Percentiles rank a stretch among this genome's conserved stretches.
Evolutionary conservation across 2,797 vertebrate species (phyloP).

Genomic region (Zenarchopterus dispar): DNA sequence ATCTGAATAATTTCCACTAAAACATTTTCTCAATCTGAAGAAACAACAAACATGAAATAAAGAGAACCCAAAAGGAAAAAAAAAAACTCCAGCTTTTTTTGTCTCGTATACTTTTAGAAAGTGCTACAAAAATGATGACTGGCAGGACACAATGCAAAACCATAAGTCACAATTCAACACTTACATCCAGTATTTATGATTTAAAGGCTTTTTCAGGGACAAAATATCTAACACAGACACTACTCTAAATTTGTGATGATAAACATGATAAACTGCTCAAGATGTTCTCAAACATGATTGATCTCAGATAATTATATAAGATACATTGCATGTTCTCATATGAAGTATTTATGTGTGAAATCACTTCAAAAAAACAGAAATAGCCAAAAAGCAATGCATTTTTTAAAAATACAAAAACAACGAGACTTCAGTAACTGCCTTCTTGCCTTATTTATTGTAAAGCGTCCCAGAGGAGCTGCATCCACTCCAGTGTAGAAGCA

Average conservation of each 20-base stretch:
- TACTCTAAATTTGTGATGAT: no score
- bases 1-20: no score
- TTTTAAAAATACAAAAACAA: conserved; percentile 3
- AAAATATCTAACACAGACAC: conserved; percentile 2
- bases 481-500: conserved; percentile 42
- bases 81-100: no score
- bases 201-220: background rate
- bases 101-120: no score
- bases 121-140: no score
- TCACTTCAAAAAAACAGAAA: conserved; percentile 5
- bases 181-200: no score
- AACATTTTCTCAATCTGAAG: no score
- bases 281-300: conserved; percentile 9
- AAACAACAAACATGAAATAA: no score
- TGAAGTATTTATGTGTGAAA: conserved; percentile 7
- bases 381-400: background rate
- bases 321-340: no score
- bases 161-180: no score
- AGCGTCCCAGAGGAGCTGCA: conserved; percentile 18
- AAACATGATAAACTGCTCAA: background rate
- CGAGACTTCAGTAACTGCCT: conserved; percentile 11
- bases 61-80: no score
- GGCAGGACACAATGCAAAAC: no score
- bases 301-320: background rate
- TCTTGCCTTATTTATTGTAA: conserved; percentile 27